A percentile compares a stretch with the other conserved stretches of the same genome.
phyloP scores from a whole-genome alignment of 2,888 invertebrate genomes.

The Andrena marginata region DNA sequence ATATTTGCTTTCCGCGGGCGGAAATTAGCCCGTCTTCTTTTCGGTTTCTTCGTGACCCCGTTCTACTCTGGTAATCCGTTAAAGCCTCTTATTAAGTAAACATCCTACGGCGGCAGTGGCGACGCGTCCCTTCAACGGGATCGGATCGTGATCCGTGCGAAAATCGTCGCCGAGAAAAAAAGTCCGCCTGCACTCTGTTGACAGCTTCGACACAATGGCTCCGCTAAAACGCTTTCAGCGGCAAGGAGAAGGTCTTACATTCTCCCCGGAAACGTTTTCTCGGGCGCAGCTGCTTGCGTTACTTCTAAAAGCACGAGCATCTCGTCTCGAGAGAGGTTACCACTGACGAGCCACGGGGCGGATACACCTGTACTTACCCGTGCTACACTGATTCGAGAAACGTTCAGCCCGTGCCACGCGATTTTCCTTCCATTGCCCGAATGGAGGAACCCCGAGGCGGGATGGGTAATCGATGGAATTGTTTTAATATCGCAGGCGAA shows the following conservation, averaged over 20 bases:
- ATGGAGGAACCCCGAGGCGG: background rate
- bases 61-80: background rate
- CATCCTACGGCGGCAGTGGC: background rate
- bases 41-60: slow-evolving; percentile 6
- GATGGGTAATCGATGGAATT: too few relatives aligned
- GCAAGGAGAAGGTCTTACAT: background rate
- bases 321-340: slow-evolving; percentile 19
- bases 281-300: slow-evolving; percentile 5
- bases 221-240: background rate
- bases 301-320: background rate
- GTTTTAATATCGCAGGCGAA: slow-evolving; percentile 85
- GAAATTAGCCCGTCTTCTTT: slow-evolving; percentile 38
- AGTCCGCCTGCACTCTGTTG: background rate
- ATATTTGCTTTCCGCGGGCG: slow-evolving; percentile 36
- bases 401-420: too few relatives aligned
- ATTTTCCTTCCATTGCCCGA: background rate
- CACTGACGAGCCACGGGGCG: background rate
- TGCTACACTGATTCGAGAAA: background rate
- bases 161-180: background rate
- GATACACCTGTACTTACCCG: background rate
- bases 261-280: slow-evolving; percentile 17
- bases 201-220: background rate
- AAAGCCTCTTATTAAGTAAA: background rate
- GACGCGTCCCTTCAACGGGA: background rate
- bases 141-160: background rate